A percentile compares a stretch with the other conserved stretches of the same genome.
Conservation (phyloP, 2,888 invertebrate genomes). For the Drosophila anomalata region DNA sequence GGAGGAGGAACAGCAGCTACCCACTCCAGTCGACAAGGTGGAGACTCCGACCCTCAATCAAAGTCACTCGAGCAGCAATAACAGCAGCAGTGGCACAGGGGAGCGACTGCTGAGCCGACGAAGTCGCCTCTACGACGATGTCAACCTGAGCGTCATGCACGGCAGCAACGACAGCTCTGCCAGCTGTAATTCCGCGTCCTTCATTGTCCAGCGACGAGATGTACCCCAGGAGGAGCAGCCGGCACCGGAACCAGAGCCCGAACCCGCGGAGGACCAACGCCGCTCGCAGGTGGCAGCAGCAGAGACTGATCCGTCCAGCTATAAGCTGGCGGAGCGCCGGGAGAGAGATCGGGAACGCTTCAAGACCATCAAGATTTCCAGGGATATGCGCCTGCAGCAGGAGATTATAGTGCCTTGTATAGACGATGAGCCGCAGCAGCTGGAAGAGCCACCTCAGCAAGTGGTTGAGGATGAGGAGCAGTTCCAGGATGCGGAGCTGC, state of each 20-base stretch:
- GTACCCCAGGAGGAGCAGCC: slow-evolving; percentile 47
- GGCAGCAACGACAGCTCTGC: slow-evolving; percentile 51
- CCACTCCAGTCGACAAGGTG: slow-evolving; percentile 15
- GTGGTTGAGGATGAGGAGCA: slow-evolving; percentile 3
- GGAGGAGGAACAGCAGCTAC: slow-evolving; percentile 32
- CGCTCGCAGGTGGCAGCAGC: slow-evolving; percentile 9
- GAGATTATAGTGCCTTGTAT: slow-evolving; percentile 83
- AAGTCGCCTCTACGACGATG: slow-evolving; percentile 83
- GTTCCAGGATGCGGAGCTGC: slow-evolving; percentile 1
- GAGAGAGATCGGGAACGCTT: slow-evolving; percentile 83
- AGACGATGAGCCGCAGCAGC: slow-evolving; percentile 68
- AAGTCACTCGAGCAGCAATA: slow-evolving; percentile 49
- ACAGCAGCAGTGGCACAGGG: slow-evolving; percentile 48
- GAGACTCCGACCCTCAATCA: slow-evolving; percentile 43
- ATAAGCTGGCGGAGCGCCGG: slow-evolving; percentile 74
- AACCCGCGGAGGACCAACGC: slow-evolving; percentile 20
- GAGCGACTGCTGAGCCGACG: slow-evolving; percentile 82
- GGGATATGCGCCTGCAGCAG: slow-evolving; percentile 64
- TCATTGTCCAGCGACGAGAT: slow-evolving; percentile 62
- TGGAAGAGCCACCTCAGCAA: not conserved
- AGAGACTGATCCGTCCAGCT: slow-evolving; percentile 59
- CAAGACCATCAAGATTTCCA: slow-evolving; percentile 83
- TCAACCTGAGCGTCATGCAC: slow-evolving; percentile 75
- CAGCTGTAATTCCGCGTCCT: slow-evolving; percentile 73
- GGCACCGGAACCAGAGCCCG: slow-evolving; percentile 17